Base-by-base conservation (phyloP, 2,797 vertebrate genomes). In the Echiichthys vipera region DNA sequence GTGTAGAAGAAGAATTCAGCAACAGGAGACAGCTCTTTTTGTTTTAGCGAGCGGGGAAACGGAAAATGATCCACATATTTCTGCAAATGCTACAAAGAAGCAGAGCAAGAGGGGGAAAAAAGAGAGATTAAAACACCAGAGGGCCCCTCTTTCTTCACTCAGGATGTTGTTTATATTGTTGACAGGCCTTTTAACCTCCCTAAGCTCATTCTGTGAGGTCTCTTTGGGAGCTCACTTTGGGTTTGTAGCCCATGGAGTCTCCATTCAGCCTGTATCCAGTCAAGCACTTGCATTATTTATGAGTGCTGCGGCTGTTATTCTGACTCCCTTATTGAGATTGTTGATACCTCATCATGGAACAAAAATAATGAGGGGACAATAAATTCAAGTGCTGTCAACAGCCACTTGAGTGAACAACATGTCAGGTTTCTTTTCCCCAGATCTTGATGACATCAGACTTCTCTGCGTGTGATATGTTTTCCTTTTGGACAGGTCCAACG, bases 221-320 rank as follows among this genome's bases (percentile, higher is more conserved):
- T 90, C 89, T 90, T 81, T 91, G 88, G 91, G 91, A 91, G 81
- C 89, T 86, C 82, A 86, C 85, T 89, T 88, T 90, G 74, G 84
- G 89, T 86, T 77, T 78, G 57, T 66, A 71, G 80, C 71, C 77
- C 79, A 57, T 87, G 69, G 88, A 90, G 91, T 71, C 88, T 86
- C 91, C 89, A 91, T 91, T 92, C 89, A 92, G 86, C 72, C 83
- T 74, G 69, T 70, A 87, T 89, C 86, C 83, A 89, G 86, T 88
- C 88, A 87, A 92, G 87, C 83, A 86, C 75, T 74, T 94, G 92
- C 93, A 95, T 95, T 93, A 95, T 95, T 94, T 93, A 95, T 94
- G 93, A 94, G 83, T 57, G 62, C 32, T 63, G 63, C 22, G 83
- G 63, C 88, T 89, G 87, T 82, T 91, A 79, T 86, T 85, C 82